Evolutionary conservation across 2,888 invertebrate species (phyloP).

Genomic region (Eurois occulta): DNA sequence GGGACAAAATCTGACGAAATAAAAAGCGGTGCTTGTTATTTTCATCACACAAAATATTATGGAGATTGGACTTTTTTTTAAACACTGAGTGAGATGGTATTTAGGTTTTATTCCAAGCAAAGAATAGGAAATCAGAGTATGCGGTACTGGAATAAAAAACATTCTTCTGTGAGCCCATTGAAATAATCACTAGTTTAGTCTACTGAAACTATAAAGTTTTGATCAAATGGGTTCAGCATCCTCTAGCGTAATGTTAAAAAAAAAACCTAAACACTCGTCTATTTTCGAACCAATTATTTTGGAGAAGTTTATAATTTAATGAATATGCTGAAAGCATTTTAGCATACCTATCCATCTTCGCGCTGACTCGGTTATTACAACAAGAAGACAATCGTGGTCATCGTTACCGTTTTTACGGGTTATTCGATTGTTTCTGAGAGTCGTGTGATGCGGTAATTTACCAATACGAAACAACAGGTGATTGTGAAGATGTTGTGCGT

Average conservation of each 20-base stretch:
- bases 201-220: background rate
- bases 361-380: no score
- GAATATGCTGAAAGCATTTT: background rate
- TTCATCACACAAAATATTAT: background rate
- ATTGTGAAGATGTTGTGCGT: background rate
- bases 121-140: background rate
- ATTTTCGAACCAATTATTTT: background rate
- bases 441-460: background rate
- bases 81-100: background rate
- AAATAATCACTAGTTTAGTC: no score
- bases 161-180: background rate
- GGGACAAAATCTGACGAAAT: background rate
- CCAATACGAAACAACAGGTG: constrained; percentile 1
- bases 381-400: constrained; percentile 15
- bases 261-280: background rate
- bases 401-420: constrained; percentile 12
- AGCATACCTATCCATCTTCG: no score
- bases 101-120: background rate
- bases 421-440: constrained; percentile 32
- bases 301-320: background rate
- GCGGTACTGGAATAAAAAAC: background rate
- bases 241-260: background rate
- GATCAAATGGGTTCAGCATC: background rate
- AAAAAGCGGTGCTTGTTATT: background rate
- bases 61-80: background rate